Base-by-base conservation (phyloP, 2,797 vertebrate species). In the Tinamus major region DNA sequence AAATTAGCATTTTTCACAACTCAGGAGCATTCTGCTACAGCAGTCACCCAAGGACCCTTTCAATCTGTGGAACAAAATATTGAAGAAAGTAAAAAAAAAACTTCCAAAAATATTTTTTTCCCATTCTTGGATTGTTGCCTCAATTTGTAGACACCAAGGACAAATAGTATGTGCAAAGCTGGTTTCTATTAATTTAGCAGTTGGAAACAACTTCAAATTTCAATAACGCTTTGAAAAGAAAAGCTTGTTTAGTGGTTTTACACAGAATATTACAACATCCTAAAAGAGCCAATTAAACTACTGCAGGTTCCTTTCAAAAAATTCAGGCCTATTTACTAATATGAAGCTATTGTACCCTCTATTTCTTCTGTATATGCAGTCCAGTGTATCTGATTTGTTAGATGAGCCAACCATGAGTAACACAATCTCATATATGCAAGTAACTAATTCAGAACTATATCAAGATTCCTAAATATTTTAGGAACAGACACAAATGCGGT, bases 1-100 rank as follows among this genome's bases (percentile, higher is more conserved):
- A 94, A 94, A 51, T 88, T 91, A 95, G 92, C 18, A 78, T 95
- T 95, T 94, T 95, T 93, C 46, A 79, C 58, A 77, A 85, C 24
- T 83, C 68, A 71, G 51, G 20, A 81, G 5, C 3, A 14, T 89
- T 86, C 61, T 42, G 23, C 67, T 76, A 56, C 67, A 87, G 62
- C 19, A 33, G 27, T 49, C 29, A 61, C 12, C 56, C 35, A 62
- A 67, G 53, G 61, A 13, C 26, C 51, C 37, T 91, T 67, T 78
- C 48, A 65, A 56, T 72, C 92, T 92, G 74, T 92, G 78, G 76
- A 96, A 90, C 68, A 81, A 15, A 48, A 23, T 64, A 61, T 72
- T 35, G 27, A 94, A 87, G 6, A 42, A 51, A 67, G n/a, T 51
- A 13, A 77, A 79, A 92, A 79, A 92, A 35, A 65, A 83, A 26